Evolutionary conservation across 2,113 vertebrate species (phyloP).

Genomic region (Lichenostomus cassidix): DNA sequence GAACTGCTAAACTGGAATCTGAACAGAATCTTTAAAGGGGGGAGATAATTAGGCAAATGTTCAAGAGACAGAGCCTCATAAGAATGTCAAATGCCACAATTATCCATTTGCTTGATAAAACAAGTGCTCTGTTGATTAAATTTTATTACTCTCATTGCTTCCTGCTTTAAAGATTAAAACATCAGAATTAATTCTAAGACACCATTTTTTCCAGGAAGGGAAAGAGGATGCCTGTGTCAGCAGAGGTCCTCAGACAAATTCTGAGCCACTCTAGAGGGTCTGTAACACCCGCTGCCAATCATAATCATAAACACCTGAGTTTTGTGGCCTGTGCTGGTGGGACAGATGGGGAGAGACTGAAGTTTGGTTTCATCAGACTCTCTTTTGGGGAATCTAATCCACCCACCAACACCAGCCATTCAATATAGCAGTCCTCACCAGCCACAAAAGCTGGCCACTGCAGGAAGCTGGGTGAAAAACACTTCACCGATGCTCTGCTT

Average conservation of each 20-base stretch:
- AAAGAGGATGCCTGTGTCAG: background rate
- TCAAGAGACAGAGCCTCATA: background rate
- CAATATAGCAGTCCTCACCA: background rate
- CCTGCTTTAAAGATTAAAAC: constrained; percentile 12
- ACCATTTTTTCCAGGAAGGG: background rate
- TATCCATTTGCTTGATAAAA: constrained; percentile 42
- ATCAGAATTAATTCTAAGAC: background rate
- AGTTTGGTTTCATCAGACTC: background rate
- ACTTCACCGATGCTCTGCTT: background rate
- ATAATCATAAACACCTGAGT: background rate
- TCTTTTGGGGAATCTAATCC: background rate
- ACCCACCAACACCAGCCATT: background rate
- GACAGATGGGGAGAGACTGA: background rate
- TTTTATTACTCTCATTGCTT: constrained; percentile 1
- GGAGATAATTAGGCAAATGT: constrained; percentile 29
- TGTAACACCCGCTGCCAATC: background rate
- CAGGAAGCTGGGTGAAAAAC: background rate
- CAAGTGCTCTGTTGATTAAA: constrained; percentile 41
- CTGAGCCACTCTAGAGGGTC: background rate
- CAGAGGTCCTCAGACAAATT: background rate
- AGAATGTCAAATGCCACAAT: constrained; percentile 33
- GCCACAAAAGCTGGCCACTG: background rate
- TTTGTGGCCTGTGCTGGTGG: background rate
- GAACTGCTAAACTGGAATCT: background rate
- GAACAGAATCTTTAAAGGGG: background rate